Percentiles rank a stretch among this genome's conserved stretches.
These are phyloP conservation scores for Neotoma lepida DNA, from an alignment of 2,113 vertebrate genomes.

Conservation along the genomic window DNA sequence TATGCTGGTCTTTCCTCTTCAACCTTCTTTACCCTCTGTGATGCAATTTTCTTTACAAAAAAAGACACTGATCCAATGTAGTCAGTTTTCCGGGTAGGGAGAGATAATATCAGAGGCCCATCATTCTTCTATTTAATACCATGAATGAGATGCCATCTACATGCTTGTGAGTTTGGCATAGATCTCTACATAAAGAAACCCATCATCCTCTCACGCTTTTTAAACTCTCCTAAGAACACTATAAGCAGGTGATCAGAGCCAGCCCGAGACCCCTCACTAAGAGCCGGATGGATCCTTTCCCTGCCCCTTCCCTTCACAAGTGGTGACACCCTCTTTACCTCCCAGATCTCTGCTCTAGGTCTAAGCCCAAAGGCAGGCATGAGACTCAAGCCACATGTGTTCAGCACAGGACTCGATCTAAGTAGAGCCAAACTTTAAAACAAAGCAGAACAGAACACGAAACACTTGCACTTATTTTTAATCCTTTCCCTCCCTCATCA, in stretches of 20 bases:
- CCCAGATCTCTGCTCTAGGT: slow-evolving; percentile 52
- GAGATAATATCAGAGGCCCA: neutral
- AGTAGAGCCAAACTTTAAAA: slow-evolving; percentile 62
- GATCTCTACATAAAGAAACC: slow-evolving; percentile 1
- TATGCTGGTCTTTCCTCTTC: neutral
- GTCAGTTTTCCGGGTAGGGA: neutral
- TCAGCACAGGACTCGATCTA: slow-evolving; percentile 16
- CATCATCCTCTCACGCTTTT: neutral
- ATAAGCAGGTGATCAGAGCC: neutral
- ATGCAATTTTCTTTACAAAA: neutral
- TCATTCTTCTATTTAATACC: neutral
- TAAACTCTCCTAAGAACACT: slow-evolving; percentile 14
- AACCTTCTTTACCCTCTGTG: neutral
- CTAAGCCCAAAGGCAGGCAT: neutral
- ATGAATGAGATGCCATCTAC: neutral
- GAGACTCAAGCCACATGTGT: neutral
- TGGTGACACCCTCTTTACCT: neutral
- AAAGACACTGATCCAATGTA: neutral
- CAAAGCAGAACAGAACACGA: slow-evolving; percentile 50
- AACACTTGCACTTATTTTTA: slow-evolving; percentile 60
- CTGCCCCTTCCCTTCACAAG: neutral
- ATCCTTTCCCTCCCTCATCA: slow-evolving; percentile 47
- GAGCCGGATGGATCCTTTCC: neutral
- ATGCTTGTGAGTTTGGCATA: neutral
- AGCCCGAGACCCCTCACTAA: neutral